These are phyloP conservation scores for Gastracanthus pulcherrimus DNA, from an alignment of 2,888 invertebrate species.

Conservation along the genomic window DNA sequence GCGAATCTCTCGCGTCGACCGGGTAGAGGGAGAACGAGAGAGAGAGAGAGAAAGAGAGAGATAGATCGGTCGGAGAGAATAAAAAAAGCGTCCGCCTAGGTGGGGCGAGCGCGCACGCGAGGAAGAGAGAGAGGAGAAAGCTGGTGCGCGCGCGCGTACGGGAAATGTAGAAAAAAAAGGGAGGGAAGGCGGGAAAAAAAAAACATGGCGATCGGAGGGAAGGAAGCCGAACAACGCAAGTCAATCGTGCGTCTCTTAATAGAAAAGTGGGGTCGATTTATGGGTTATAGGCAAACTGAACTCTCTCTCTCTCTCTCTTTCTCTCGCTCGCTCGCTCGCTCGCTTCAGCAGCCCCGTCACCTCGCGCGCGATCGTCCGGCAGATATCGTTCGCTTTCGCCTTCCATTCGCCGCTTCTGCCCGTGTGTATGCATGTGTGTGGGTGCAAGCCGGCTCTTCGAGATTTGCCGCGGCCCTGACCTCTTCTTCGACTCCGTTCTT, in stretches of 20 bases:
- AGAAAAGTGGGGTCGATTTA: constrained; percentile 77
- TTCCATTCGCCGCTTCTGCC: constrained; percentile 62
- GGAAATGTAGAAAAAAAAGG: constrained; percentile 30
- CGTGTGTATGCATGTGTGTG: not conserved
- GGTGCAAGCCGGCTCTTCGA: constrained; percentile 5
- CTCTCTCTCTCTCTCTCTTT: constrained; percentile 60
- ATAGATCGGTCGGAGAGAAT: not conserved
- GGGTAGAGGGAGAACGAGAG: constrained; percentile 12
- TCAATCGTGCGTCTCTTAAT: constrained; percentile 77
- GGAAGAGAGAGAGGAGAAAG: constrained; percentile 8
- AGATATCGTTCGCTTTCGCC: constrained; percentile 38
- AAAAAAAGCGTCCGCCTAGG: constrained; percentile 10
- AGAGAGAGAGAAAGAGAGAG: too few relatives aligned
- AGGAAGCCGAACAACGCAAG: constrained; percentile 74
- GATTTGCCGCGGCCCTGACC: constrained; percentile 65
- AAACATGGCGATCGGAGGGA: constrained; percentile 62
- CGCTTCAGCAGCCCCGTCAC: not conserved
- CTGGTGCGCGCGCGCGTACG: not conserved
- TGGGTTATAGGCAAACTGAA: constrained; percentile 76
- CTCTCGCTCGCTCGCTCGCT: constrained; percentile 22
- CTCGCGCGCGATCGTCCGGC: not conserved
- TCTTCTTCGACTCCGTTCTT: constrained; percentile 43
- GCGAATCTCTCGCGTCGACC: too few relatives aligned
- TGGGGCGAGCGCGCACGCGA: not conserved
- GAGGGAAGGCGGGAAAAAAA: constrained; percentile 53